Conservation (phyloP, 2,888 invertebrate genomes). For the Metellina segmentata region DNA sequence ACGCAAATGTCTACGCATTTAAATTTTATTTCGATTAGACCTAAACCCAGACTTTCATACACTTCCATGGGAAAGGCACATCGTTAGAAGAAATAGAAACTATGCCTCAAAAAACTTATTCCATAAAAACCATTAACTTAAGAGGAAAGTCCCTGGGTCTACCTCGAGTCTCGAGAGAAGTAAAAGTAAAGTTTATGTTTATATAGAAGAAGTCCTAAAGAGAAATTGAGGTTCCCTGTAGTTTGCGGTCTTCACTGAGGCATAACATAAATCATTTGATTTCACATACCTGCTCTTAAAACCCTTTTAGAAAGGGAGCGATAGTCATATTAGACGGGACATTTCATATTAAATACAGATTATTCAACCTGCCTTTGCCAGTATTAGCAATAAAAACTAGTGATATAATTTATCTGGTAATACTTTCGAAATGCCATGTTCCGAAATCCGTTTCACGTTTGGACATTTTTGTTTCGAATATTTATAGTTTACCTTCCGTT, state of each 20-base stretch:
- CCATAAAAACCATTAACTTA: slow-evolving; percentile 67
- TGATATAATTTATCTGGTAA: too few species aligned
- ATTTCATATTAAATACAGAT: too few species aligned
- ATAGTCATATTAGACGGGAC: too few species aligned
- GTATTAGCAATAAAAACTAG: too few species aligned
- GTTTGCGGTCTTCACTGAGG: slow-evolving; percentile 25
- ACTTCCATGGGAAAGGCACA: slow-evolving; percentile 15
- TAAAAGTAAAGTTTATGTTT: slow-evolving; percentile 35
- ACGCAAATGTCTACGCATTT: slow-evolving; percentile 44
- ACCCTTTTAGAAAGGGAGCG: background rate
- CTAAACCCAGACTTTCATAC: slow-evolving; percentile 38
- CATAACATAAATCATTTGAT: slow-evolving; percentile 43
- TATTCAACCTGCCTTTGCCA: too few species aligned
- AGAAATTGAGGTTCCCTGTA: slow-evolving; percentile 19
- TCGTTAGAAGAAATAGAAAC: slow-evolving; percentile 41
- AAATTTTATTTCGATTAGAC: slow-evolving; percentile 69
- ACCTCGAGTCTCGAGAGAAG: slow-evolving; percentile 1
- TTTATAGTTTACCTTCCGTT: too few species aligned
- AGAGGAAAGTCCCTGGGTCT: slow-evolving; percentile 24
- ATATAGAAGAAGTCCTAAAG: background rate
- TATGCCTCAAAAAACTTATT: slow-evolving; percentile 50
- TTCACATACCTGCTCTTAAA: slow-evolving; percentile 28
- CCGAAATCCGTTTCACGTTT: too few species aligned
- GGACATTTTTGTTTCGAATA: too few species aligned
- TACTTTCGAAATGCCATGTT: too few species aligned